These are phyloP conservation scores for Acanthosepion pharaonis DNA, from an alignment of 2,888 invertebrate genomes.

Conservation along the genomic window DNA sequence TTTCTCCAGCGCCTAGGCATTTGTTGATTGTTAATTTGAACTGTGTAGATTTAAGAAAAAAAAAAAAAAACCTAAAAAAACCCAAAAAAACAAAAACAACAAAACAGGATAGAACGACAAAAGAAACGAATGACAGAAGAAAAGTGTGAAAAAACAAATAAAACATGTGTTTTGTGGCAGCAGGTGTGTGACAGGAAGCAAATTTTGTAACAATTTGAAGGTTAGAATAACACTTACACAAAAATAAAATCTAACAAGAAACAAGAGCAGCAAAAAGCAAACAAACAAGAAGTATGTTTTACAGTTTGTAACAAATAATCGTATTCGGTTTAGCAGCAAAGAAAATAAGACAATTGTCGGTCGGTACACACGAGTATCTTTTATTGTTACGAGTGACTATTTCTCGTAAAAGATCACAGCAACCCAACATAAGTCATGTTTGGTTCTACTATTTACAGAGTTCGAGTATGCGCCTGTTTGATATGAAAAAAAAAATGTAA, in stretches of 20 bases:
- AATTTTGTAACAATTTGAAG: conserved; percentile 33
- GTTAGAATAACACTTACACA: not conserved
- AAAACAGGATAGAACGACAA: no score
- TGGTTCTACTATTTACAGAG: no score
- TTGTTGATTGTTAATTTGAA: no score
- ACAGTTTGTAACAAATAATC: not conserved
- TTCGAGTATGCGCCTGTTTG: no score
- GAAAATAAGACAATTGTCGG: not conserved
- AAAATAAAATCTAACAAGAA: not conserved
- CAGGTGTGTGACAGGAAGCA: not conserved
- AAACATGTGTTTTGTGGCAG: not conserved
- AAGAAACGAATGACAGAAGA: no score
- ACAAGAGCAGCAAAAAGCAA: not conserved
- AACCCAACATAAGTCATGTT: not conserved
- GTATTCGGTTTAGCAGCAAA: not conserved
- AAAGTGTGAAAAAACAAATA: no score
- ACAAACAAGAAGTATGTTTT: not conserved
- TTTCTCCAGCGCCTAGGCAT: no score
- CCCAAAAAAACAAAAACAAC: no score
- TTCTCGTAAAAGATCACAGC: not conserved
- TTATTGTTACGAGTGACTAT: not conserved
- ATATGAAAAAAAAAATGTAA: no score
- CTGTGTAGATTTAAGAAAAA: no score
- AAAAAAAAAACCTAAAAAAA: no score
- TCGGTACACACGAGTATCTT: not conserved